Conservation (phyloP, 2,797 vertebrate species). For the Dermochelys coriacea region DNA sequence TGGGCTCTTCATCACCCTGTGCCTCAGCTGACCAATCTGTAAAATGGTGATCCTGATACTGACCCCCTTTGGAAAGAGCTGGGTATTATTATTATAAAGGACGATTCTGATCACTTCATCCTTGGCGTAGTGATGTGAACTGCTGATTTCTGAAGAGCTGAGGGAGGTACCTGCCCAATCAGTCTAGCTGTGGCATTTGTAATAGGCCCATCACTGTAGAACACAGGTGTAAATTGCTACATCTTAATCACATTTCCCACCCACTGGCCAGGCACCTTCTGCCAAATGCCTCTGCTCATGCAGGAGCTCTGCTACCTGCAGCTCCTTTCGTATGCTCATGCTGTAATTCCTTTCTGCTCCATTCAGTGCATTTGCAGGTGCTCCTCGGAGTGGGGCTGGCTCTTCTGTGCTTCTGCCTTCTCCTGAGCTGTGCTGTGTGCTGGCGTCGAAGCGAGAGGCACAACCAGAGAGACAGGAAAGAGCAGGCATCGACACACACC, state of each 20-base stretch:
- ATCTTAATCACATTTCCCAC: slow-evolving; percentile 14
- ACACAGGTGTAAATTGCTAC: not conserved
- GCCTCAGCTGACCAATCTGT: not conserved
- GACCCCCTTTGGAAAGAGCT: not conserved
- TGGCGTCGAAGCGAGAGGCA: slow-evolving; percentile 76
- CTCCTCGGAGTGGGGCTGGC: slow-evolving; percentile 85
- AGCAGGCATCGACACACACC: slow-evolving; percentile 55
- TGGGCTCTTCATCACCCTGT: not conserved
- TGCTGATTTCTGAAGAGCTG: not conserved
- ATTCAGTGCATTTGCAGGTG: slow-evolving; percentile 83
- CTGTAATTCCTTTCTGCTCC: not conserved
- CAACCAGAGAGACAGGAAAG: slow-evolving; percentile 63
- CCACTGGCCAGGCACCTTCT: not conserved
- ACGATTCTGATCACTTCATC: not conserved
- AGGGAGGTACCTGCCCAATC: not conserved
- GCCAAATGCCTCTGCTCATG: not conserved
- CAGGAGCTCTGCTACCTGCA: not conserved
- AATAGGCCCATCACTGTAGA: not conserved
- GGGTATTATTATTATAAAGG: not conserved
- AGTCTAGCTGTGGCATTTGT: not conserved
- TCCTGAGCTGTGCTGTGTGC: slow-evolving; percentile 83
- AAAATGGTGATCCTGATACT: not conserved
- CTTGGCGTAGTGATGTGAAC: not conserved
- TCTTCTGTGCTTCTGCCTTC: slow-evolving; percentile 83
- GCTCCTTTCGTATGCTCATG: not conserved